Conservation (phyloP, 2,888 invertebrate genomes). For the Sericinus montela region DNA sequence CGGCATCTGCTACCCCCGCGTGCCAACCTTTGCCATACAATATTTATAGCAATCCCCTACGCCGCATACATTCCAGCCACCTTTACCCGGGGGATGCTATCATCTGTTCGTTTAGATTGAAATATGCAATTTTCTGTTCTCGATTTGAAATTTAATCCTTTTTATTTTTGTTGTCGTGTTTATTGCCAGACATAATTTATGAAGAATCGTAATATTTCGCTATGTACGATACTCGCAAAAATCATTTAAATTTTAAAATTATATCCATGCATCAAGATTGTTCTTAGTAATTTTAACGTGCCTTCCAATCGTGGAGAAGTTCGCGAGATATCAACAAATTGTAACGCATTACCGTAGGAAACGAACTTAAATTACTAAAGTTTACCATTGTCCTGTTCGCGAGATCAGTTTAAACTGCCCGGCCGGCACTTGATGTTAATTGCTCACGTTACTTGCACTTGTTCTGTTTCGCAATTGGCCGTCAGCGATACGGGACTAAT, state of each 20-base stretch:
- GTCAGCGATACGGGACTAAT: conserved; percentile 57
- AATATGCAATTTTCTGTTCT: not conserved
- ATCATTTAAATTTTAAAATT: too few relatives aligned
- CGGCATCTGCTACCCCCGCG: conserved; percentile 62
- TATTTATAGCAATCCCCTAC: conserved; percentile 35
- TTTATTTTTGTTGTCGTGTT: not conserved
- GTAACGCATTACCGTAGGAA: not conserved
- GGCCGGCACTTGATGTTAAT: conserved; percentile 7
- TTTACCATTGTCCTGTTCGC: conserved; percentile 35
- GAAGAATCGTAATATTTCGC: too few relatives aligned
- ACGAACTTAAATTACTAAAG: conserved; percentile 26
- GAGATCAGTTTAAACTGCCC: not conserved
- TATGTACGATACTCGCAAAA: too few relatives aligned
- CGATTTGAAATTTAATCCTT: not conserved
- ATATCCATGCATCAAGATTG: too few relatives aligned
- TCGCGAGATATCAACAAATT: not conserved
- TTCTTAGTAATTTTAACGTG: too few relatives aligned
- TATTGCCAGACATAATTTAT: not conserved
- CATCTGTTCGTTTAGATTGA: not conserved
- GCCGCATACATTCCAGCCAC: conserved; percentile 24
- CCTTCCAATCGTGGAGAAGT: too few relatives aligned
- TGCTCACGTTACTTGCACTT: conserved; percentile 39
- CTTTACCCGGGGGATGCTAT: conserved; percentile 7
- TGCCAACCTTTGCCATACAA: conserved; percentile 29
- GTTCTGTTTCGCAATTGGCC: conserved; percentile 53